phyloP scores from a whole-genome alignment of 2,797 vertebrate species.

The Acrocephalus scirpaceus region DNA sequence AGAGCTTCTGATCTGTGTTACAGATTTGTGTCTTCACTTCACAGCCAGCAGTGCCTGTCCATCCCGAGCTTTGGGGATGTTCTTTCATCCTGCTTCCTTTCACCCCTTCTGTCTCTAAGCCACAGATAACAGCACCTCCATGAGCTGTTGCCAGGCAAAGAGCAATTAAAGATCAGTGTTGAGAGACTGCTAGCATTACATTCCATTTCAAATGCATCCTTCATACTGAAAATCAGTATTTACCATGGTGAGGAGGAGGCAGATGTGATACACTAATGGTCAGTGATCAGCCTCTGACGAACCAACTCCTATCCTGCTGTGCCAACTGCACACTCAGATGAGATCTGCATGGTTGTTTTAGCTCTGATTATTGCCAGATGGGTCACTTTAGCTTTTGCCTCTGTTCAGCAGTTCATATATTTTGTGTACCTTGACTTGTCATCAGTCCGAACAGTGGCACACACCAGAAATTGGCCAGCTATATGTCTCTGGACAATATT shows the following conservation, averaged over 20 bases:
- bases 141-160: neutral
- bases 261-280: neutral
- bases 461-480: neutral
- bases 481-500: neutral
- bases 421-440: neutral
- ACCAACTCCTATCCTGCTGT: neutral
- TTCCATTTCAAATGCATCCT: neutral
- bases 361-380: neutral
- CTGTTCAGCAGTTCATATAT: neutral
- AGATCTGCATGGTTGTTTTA: neutral
- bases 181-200: neutral
- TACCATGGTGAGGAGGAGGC: accelerated
- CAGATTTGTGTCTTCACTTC: neutral
- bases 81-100: neutral
- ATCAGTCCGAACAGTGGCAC: neutral
- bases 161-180: neutral
- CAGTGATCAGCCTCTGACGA: neutral
- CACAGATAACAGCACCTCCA: neutral
- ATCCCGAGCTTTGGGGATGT: neutral
- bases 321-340: accelerated
- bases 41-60: neutral
- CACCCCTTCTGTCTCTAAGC: neutral
- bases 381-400: neutral
- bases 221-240: neutral
- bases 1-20: neutral